Conservation (phyloP, 2,113 vertebrate genomes). For the Anoura caudifer region DNA sequence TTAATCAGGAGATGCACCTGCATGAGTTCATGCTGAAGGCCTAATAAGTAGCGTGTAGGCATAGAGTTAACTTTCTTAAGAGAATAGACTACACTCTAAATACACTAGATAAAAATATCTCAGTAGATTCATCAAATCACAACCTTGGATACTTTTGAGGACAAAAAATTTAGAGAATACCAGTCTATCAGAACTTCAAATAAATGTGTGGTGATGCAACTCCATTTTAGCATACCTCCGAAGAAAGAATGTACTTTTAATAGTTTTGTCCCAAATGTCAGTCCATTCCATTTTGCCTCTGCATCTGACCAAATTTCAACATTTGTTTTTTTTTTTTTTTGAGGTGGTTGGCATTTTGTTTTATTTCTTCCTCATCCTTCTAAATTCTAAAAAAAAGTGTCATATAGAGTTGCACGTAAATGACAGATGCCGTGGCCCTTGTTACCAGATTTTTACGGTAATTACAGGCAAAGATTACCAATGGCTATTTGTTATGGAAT, state of each 20-base stretch:
- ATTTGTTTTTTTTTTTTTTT: neutral
- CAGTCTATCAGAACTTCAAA: neutral
- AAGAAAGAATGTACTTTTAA: neutral
- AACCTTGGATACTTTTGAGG: neutral
- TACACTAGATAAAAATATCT: neutral
- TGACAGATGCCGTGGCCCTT: neutral
- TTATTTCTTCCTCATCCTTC: neutral
- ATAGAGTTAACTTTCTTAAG: neutral
- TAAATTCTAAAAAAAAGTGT: neutral
- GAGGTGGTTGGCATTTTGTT: neutral
- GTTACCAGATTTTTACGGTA: neutral
- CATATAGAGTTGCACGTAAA: neutral
- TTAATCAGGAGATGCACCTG: conserved; percentile 40
- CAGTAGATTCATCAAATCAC: neutral
- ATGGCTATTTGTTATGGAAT: neutral
- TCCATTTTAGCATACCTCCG: neutral
- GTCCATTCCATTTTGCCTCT: neutral
- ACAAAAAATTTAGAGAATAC: neutral
- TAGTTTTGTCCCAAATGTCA: neutral
- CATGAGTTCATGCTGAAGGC: neutral
- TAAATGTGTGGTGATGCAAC: neutral
- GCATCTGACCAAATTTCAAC: neutral
- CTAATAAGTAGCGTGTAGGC: neutral
- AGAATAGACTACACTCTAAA: neutral
- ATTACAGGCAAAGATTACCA: neutral